Conservation (phyloP, 37 sponge, comb jelly and placozoan species). For the Hormiphora californensis region DNA sequence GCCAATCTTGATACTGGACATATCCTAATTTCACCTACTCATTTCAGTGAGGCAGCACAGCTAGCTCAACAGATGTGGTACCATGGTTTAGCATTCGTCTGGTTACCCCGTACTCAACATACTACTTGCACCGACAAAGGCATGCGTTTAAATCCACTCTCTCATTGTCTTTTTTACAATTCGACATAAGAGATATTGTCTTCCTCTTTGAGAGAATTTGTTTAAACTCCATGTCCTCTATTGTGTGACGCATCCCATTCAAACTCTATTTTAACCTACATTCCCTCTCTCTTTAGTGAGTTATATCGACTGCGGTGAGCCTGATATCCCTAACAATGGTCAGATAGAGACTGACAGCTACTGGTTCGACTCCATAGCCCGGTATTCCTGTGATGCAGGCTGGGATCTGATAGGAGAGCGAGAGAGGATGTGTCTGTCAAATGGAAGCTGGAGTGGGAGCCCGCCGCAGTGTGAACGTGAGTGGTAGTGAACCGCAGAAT, state of each 20-base stretch:
- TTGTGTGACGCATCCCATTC: neutral
- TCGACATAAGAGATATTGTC: too few species aligned
- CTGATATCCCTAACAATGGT: neutral
- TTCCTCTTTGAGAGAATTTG: too few species aligned
- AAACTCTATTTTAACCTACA: neutral
- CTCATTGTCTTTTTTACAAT: too few species aligned
- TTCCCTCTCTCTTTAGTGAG: neutral
- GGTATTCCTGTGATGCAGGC: neutral
- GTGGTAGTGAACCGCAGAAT: too few species aligned
- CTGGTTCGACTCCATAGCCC: neutral
- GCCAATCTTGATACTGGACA: neutral
- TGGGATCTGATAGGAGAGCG: neutral
- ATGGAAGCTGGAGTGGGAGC: neutral
- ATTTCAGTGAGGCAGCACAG: neutral
- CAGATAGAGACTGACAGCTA: neutral
- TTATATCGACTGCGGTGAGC: slow-evolving; percentile 9
- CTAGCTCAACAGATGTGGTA: neutral
- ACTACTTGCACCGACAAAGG: slow-evolving; percentile 25
- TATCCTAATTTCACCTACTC: neutral
- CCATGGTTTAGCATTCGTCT: slow-evolving; percentile 4
- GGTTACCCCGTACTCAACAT: neutral
- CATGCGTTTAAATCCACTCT: too few species aligned
- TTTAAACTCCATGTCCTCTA: too few species aligned
- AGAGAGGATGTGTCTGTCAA: neutral
- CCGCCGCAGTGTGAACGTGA: neutral